Percentiles rank a stretch among this genome's conserved stretches.
These are phyloP conservation scores for Apamea crenata DNA, from an alignment of 2,888 invertebrate species.

Conservation along the genomic window DNA sequence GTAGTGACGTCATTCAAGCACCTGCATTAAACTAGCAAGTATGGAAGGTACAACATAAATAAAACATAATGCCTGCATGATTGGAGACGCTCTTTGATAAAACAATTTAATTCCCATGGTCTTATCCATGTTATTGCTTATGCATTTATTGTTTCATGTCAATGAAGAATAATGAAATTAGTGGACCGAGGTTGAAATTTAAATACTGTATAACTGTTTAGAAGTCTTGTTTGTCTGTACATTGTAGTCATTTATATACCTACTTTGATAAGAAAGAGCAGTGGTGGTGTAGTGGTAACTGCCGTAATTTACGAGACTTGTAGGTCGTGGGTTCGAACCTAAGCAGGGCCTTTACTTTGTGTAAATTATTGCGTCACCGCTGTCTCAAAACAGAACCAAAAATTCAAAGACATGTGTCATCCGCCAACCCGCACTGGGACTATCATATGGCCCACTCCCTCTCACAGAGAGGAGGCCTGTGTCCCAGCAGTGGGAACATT, in stretches of 20 bases:
- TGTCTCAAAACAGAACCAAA: neutral
- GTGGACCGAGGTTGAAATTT: slow-evolving; percentile 70
- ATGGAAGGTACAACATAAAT: slow-evolving; percentile 70
- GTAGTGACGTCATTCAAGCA: slow-evolving; percentile 24
- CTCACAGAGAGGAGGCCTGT: neutral
- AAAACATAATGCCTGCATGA: slow-evolving; percentile 73
- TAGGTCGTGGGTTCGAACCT: neutral
- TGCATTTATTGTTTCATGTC: slow-evolving; percentile 62
- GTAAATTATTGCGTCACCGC: neutral
- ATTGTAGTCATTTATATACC: neutral
- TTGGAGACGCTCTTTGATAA: slow-evolving; percentile 66
- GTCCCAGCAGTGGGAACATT: neutral
- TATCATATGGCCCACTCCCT: neutral
- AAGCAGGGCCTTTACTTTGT: neutral
- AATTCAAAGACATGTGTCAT: neutral
- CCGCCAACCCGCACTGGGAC: neutral
- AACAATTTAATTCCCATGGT: slow-evolving; percentile 65
- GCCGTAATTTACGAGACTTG: no score
- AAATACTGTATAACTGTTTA: slow-evolving; percentile 33
- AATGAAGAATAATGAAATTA: slow-evolving; percentile 71
- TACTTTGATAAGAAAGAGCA: neutral
- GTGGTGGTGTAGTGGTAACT: neutral
- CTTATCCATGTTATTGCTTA: slow-evolving; percentile 68
- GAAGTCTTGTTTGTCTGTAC: neutral
- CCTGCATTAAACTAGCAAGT: slow-evolving; percentile 24